Base-by-base conservation (phyloP, 2,113 vertebrate genomes). In the Mungos mungo region DNA sequence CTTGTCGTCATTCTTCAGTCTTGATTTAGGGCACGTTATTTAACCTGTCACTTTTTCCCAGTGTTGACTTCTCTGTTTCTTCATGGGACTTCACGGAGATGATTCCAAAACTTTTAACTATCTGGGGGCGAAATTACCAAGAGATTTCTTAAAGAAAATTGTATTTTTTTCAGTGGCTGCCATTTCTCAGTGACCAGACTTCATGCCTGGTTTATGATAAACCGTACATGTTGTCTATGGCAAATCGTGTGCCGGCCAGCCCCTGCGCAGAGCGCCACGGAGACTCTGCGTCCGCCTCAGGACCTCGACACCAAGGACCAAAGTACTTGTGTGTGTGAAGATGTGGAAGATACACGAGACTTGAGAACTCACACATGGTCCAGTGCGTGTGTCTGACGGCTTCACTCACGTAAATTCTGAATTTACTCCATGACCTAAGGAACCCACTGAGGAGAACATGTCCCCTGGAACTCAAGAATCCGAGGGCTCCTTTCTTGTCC, bases 31-130 rank as follows among this genome's bases (percentile, higher is more conserved):
- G 79, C 1, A 71, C 35, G 12, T 74, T 89, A 47, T 69, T 77
- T 71, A 95, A 82, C 16, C 18, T 79, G 94, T 96, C 93, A 92
- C 57, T 83, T 92, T 63, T 88, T 5, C 41, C 11, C 19, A 77
- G 74, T 16, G 45, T 90, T 90, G 95, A 90, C 94, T 96, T 95
- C 18, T 45, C 18, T 45, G 29, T 91, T 96, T 92, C 89, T 97
- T 88, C 27, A 19, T 27, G 68, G 92, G 82, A 77, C 74, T 76
- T 76, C 87, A 82, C 93, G 65, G 95, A 89, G 85, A 69, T 18
- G 79, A 85, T 87, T 89, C 92, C 45, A 35, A 89, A 95, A 95
- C 87, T 96, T 92, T 91, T 68, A 79, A 65, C 69, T 95, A 14
- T 69, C 50, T 79, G 33, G 89, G 60, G 91, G 45, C 33, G 54